Base-by-base conservation (phyloP, 1,140 invertebrate genomes). In the Trachymyrmex septentrionalis region DNA sequence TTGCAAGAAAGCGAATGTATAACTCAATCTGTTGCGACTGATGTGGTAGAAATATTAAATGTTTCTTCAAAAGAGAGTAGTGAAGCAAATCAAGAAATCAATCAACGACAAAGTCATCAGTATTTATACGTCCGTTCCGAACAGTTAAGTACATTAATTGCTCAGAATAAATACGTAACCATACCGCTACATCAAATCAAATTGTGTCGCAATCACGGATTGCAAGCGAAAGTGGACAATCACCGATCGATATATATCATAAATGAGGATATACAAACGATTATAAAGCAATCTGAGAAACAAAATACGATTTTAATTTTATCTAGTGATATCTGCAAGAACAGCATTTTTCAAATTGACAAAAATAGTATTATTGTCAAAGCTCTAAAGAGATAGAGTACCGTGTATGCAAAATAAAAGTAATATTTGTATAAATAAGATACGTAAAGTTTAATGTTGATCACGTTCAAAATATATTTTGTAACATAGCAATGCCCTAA, bases 261-360 rank as follows among this genome's bases (percentile, higher is more conserved):
- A 19, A 93, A 93, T 48, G 93, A 93, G 64, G 87, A 92, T 5
- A 69, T 92, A 53, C 94, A 93, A 82, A 91, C 92, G 71, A 87
- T 94, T n/a, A 38, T 94, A 21, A 88, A 93, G 0, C 93, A 94
- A 84, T 92, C 92, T 85, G 93, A 92, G 6, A 94, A 94, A 55
- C 93, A 95, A 59, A 93, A 88, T 64, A 90, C 94, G 3, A 93
- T 95, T 81, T 89, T 95, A 24, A 87, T 95, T 50, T 77, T 95
- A 19, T 86, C 92, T 6, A 93, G 90, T 64, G 89, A 92, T 69
- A 67, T 34, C 85, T 91, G 85, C 73, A 91, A 91, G 89, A 94
- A 87, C 86, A 81, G 73, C 55, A 73, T 93, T 61, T 90, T 94
- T 59, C 91, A 93, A 87, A 88, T 94, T 67, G 92, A 94, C 71